Evolutionary conservation across 2,113 vertebrate genomes (phyloP), one percentile per base, ranked within the genome.

Genomic region (Psophia crepitans): DNA sequence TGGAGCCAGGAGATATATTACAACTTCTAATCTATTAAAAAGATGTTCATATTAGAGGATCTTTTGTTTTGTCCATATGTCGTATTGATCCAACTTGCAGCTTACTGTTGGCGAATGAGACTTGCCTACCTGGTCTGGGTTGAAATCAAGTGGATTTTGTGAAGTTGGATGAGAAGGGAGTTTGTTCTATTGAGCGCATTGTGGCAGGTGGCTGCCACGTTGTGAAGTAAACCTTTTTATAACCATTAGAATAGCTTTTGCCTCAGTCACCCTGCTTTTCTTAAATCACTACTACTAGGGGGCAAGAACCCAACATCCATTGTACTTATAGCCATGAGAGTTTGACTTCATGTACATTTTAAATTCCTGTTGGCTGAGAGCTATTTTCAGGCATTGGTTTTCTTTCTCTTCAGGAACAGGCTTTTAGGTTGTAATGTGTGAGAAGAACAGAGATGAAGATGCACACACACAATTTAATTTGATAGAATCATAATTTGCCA

Each of bases 281-380:
- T 92, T 76, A 86, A 86, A 49, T 78, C 35, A 41, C 23, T 58
- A 3, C 46, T 84, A 14, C 22, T 43, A 48, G 18, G 28, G 78
- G 61, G 16, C 48, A 63, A 54, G 48, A 41, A 84, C 21, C 14
- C 6, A 6, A 26, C 4, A 41, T 48, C 49, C 4, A 3, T 60
- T 0, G 0, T 71, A 48, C 27, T 46, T 84, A 58, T 3, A 74
- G 56, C 18, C 37, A 30, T 1, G 1, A 51, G 51, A 51, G 33
- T 73, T 89, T 77, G 32, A 70, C 41, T 32, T 86, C 22, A 5
- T 10, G 18, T 44, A 11, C 51, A 48, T 92, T 96, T 94, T 68
- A 87, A 88, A 87, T 78, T 87, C 30, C 33, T 74, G 4, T 57
- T 86, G 27, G 9, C 63, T 64, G 28, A 76, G 41, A 85, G 28